Evolutionary conservation across 2,888 invertebrate genomes (phyloP).

Genomic region (Lapara coniferarum): DNA sequence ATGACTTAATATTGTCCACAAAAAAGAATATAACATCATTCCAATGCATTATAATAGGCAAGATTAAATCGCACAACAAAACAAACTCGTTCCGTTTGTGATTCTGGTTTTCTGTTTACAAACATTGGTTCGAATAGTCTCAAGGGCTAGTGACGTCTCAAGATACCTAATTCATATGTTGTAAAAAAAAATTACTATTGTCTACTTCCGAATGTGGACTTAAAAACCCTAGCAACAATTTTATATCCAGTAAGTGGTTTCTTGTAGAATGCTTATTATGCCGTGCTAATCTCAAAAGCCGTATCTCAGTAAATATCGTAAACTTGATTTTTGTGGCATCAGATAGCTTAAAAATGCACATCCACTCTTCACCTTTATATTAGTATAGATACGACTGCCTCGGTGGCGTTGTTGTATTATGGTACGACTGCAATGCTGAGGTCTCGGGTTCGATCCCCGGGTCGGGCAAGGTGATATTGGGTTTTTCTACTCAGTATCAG

Average conservation of each 20-base stretch:
- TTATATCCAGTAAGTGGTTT: background rate
- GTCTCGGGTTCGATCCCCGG: too few species aligned
- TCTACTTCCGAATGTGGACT: constrained; percentile 1
- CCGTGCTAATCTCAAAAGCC: too few species aligned
- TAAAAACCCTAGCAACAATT: background rate
- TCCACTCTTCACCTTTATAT: too few species aligned
- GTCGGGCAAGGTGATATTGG: too few species aligned
- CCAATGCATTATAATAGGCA: background rate
- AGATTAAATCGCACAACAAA: constrained; percentile 1
- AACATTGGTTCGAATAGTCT: constrained; percentile 1
- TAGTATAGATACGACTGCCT: too few species aligned
- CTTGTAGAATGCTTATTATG: background rate
- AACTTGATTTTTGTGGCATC: too few species aligned
- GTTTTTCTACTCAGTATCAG: too few species aligned
- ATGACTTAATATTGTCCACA: too few species aligned
- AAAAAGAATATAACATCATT: background rate
- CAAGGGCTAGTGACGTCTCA: background rate
- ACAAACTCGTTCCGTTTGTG: background rate
- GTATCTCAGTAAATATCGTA: too few species aligned
- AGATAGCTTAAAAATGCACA: too few species aligned
- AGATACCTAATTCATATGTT: background rate
- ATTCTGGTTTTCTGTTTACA: constrained; percentile 21
- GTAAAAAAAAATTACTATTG: background rate
- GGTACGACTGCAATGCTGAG: too few species aligned
- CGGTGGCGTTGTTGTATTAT: too few species aligned